phyloP scores from a whole-genome alignment of 1,140 invertebrate genomes.

The Drosophila melanogaster region DNA sequence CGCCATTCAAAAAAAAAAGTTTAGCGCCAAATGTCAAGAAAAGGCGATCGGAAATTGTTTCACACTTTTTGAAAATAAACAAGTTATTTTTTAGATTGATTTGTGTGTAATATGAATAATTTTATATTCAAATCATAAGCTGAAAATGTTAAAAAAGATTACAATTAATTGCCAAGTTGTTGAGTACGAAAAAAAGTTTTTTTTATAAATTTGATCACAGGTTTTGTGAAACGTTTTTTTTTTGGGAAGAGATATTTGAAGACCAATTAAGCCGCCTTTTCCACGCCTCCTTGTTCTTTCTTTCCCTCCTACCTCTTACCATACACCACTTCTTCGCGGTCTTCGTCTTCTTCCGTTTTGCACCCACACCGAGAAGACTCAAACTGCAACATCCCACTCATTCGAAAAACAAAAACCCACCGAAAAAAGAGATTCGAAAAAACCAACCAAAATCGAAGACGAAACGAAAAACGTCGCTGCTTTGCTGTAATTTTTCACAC shows the following conservation, averaged over 20 bases:
- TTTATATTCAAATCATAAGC: too few species aligned
- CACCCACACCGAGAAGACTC: conserved; percentile 17
- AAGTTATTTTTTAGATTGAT: background rate
- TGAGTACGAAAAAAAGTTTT: background rate
- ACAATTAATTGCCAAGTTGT: too few species aligned
- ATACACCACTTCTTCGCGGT: background rate
- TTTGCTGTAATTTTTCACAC: conserved; percentile 81
- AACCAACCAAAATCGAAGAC: conserved; percentile 34
- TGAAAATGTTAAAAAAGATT: too few species aligned
- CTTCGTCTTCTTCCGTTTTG: background rate
- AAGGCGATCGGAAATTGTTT: background rate
- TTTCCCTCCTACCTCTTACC: background rate
- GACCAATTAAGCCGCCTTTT: conserved; percentile 55
- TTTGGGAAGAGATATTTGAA: background rate
- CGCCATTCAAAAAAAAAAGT: conserved; percentile 16
- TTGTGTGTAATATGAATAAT: background rate
- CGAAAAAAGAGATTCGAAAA: conserved; percentile 29
- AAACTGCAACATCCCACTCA: background rate
- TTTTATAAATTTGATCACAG: background rate
- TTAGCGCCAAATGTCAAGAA: background rate
- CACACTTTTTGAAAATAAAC: background rate
- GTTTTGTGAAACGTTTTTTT: background rate
- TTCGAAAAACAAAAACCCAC: conserved; percentile 36
- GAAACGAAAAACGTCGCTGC: conserved; percentile 54
- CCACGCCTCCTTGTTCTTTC: conserved; percentile 27